Evolutionary conservation across 2,888 invertebrate genomes (phyloP), one percentile per base, ranked within the genome.

Genomic region (Callinectes sapidus): DNA sequence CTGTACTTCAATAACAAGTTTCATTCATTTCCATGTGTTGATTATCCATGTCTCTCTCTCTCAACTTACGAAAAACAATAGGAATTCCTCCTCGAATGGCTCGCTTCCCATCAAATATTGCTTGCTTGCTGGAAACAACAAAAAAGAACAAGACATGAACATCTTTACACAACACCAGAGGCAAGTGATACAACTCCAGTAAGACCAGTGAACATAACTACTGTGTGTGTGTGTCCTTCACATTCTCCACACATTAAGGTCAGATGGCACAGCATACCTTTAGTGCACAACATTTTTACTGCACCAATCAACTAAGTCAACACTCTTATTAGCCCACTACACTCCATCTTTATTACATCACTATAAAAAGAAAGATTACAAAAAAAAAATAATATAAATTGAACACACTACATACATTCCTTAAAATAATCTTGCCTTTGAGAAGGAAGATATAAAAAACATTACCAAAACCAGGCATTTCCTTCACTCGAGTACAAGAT

Each of bases 31-130:
- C 16, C 18, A 23, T 16, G 14, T 28, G 32, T 87, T n/a, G n/a
- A 48, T 71, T 14, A 8, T 55, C 32, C 35, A 18, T 35, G 32
- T 55, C n/a, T 16, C 2, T 23, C 48, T 66, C 48, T 23, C 8
- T 6, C 32, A 96, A 98, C 98, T 98, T 97, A 99, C 99, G 99
- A 96, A 99, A 99, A 95, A 99, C 98, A 96, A 99, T 98, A 94
- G 99, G 99, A 96, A 99, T 98, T 95, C 99, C 99, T 95, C 99
- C 99, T 95, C 99, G 97, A 96, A 99, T 99, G 95, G 99, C 98
- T 96, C 98, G 98, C 96, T 98, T 98, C 95, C 98, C 98, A 96
- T 99, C 99, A 96, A 99, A 99, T 92, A 98, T 97, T 91, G 99
- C 98, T 96, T 98, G 97, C 96, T 99, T 98, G 96, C 98, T 98